phyloP scores from a whole-genome alignment of 92 coral and sea anemone genomes.

The Epizoanthus stellaris region DNA sequence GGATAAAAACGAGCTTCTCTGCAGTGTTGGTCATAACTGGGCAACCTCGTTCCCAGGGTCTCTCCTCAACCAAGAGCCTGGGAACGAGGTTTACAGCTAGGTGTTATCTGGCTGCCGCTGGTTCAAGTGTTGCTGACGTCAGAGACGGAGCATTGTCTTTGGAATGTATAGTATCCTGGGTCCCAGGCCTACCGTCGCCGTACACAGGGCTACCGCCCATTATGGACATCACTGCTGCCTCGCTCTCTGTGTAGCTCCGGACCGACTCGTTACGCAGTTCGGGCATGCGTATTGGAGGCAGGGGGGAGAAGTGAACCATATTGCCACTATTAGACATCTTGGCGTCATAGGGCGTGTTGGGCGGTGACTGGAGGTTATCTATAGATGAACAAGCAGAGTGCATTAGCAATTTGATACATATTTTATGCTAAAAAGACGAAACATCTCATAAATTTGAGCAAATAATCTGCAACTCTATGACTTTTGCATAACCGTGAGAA shows the following conservation, averaged over 20 bases:
- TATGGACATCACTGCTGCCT: conserved; percentile 60
- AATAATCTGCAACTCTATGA: no score
- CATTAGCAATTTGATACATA: no score
- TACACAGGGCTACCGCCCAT: conserved; percentile 51
- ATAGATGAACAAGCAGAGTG: not conserved
- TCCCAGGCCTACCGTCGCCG: conserved; percentile 27
- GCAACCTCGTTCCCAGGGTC: no score
- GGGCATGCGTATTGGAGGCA: conserved; percentile 95
- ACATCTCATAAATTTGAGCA: no score
- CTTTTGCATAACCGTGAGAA: no score
- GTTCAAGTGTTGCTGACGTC: conserved; percentile 5
- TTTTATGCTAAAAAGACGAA: no score
- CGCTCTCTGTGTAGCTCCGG: conserved; percentile 79
- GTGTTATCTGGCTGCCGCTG: conserved; percentile 28
- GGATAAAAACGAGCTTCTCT: no score
- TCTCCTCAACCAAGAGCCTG: no score
- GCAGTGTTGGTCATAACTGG: no score
- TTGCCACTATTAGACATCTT: conserved; percentile 50
- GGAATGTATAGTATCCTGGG: conserved; percentile 24
- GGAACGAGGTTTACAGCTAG: no score
- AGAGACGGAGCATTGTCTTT: conserved; percentile 12
- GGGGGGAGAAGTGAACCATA: conserved; percentile 68
- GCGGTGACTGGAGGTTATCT: conserved; percentile 38
- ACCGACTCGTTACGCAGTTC: conserved; percentile 75
- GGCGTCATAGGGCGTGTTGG: conserved; percentile 61